phyloP scores from a whole-genome alignment of 1,140 invertebrate genomes.

The Geopemphigus sp. region DNA sequence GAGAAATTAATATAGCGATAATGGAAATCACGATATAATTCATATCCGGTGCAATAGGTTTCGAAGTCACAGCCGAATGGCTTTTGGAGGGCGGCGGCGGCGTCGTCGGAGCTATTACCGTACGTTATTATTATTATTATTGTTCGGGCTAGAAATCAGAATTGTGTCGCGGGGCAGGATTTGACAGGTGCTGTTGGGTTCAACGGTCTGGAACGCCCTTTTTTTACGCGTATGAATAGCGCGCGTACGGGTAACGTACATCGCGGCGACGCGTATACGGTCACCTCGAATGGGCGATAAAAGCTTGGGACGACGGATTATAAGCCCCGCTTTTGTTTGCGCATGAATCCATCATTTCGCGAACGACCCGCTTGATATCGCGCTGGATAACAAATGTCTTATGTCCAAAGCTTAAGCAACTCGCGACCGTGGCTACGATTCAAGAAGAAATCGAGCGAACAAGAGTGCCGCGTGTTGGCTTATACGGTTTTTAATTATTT shows the following conservation, averaged over 20 bases:
- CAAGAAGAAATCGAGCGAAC: too few relatives aligned
- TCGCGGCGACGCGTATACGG: background rate
- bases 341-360: slow-evolving; percentile 12
- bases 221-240: background rate
- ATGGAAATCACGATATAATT: slow-evolving; percentile 27
- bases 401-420: too few relatives aligned
- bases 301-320: slow-evolving; percentile 16
- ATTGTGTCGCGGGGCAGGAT: slow-evolving; percentile 41
- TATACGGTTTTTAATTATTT: too few relatives aligned
- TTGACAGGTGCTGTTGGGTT: slow-evolving; percentile 48
- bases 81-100: slow-evolving; percentile 42
- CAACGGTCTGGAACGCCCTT: slow-evolving; percentile 48
- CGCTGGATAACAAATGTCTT: background rate
- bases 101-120: slow-evolving; percentile 38
- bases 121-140: slow-evolving; percentile 42
- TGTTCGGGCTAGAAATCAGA: slow-evolving; percentile 42
- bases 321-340: slow-evolving; percentile 23
- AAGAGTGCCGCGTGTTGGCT: too few relatives aligned
- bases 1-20: background rate
- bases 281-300: background rate
- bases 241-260: background rate
- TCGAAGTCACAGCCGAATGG: slow-evolving; percentile 43
- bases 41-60: slow-evolving; percentile 36
- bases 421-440: too few relatives aligned
- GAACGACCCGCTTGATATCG: slow-evolving; percentile 35